Percentiles rank a stretch among this genome's conserved stretches.
These are phyloP conservation scores for Teleiodes luculella DNA, from an alignment of 2,888 invertebrate species.

Conservation along the genomic window DNA sequence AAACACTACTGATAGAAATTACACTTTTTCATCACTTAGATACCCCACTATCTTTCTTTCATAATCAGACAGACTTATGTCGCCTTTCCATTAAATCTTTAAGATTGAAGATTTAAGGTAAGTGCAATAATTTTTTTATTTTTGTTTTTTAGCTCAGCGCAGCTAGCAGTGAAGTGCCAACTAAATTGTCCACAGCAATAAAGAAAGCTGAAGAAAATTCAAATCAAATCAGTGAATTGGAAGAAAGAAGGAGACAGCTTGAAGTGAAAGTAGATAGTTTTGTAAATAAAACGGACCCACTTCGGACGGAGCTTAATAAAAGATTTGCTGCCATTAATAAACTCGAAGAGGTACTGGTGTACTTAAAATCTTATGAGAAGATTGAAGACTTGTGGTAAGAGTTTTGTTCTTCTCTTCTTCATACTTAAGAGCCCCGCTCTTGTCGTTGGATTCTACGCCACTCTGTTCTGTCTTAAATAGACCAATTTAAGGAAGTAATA, in stretches of 20 bases:
- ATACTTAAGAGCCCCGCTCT: neutral
- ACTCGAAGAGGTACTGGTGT: conserved; percentile 80
- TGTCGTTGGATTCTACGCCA: too few relatives aligned
- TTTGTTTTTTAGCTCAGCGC: conserved; percentile 81
- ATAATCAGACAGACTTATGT: too few relatives aligned
- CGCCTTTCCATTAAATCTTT: too few relatives aligned
- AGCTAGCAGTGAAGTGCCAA: conserved; percentile 80
- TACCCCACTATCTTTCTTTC: too few relatives aligned
- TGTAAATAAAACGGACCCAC: conserved; percentile 55
- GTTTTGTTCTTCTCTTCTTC: neutral
- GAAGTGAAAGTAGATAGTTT: conserved; percentile 58
- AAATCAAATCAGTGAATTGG: conserved; percentile 67
- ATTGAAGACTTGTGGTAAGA: conserved; percentile 84
- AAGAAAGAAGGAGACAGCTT: conserved; percentile 66
- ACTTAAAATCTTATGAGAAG: conserved; percentile 83
- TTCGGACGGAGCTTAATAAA: conserved; percentile 64
- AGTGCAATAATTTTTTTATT: too few relatives aligned
- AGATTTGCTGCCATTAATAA: conserved; percentile 68
- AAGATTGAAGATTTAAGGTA: too few relatives aligned
- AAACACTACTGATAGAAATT: too few relatives aligned
- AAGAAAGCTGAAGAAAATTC: conserved; percentile 79
- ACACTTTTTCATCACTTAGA: too few relatives aligned
- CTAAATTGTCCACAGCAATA: conserved; percentile 81
- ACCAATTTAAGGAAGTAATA: too few relatives aligned
- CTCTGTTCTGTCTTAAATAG: too few relatives aligned